Conservation (phyloP, 2,888 invertebrate genomes). For the Strigamia maritima region DNA sequence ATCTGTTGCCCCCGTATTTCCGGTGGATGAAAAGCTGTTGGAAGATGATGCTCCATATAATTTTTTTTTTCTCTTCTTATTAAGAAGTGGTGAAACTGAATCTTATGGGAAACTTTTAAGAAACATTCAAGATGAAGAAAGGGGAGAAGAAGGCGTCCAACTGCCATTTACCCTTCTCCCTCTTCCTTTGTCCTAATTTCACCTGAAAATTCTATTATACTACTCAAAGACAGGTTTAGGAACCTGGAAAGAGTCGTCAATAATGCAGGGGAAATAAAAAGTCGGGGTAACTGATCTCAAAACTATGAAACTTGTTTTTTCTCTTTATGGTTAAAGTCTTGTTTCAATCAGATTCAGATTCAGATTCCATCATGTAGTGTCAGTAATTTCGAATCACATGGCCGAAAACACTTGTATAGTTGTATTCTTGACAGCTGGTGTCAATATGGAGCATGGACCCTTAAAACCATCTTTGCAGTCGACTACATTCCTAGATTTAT, state of each 20-base stretch:
- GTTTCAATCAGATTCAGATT: neutral
- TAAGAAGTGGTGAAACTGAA: conserved; percentile 18
- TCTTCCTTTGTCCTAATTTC: neutral
- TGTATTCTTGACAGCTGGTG: neutral
- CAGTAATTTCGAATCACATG: neutral
- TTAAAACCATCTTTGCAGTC: neutral
- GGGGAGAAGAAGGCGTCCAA: conserved; percentile 31
- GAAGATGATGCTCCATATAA: conserved; percentile 26
- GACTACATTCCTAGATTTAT: neutral
- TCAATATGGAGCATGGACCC: neutral
- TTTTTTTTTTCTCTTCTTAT: neutral
- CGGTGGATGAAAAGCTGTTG: conserved; percentile 24
- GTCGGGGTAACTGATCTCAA: neutral
- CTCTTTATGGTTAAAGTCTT: neutral
- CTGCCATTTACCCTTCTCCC: conserved; percentile 31
- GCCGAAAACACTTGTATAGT: conserved; percentile 11
- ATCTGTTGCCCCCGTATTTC: conserved; percentile 31
- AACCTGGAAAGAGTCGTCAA: neutral
- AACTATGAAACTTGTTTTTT: neutral
- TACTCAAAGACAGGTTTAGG: neutral
- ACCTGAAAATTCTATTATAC: conserved; percentile 24
- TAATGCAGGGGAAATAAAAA: neutral
- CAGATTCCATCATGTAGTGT: neutral
- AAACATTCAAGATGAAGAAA: conserved; percentile 20
- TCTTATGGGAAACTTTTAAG: conserved; percentile 29